Base-by-base conservation (phyloP, 1,140 invertebrate genomes). In the Episyrphus balteatus region DNA sequence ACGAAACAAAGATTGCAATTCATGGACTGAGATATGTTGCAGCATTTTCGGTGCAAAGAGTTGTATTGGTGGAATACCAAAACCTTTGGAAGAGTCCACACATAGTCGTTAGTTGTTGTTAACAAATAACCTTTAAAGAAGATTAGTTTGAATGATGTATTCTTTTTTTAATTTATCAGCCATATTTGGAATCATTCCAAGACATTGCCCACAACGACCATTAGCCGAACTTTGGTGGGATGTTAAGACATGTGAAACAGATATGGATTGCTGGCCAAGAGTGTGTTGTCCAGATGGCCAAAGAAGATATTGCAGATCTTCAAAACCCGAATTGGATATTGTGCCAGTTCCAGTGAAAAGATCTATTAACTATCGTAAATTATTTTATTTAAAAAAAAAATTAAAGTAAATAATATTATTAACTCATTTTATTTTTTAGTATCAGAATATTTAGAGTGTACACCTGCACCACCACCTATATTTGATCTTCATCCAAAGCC, bases 281-380 rank as follows among this genome's bases (percentile, higher is more conserved):
- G 76, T 85, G 42, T 84, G 82, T 57, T 85, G 82, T 48, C 80
- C 79, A 0, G 81, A 83, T 53, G 73, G 76, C 51, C 58, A 63
- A 0, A 66, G 73, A 18, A 75, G 76, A 32, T 84, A 82, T 56
- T 85, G 82, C 57, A 71, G 80, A 47, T 82, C 80, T 3, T 75
- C 81, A 2, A 71, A 74, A 32, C 78, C 79, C 5, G 66, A 78
- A 17, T 70, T 80, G 18, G 77, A 81, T 53, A 72, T 75, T 17
- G 70, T 77, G 10, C 78, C 79, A 8, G 71, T 75, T 26, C 75
- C 74, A 10, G 58, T 66, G 2, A 68, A 68, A 50, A 65, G 64
- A 14, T 65, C 65, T 45, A 65, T 72, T 38, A 57, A 72, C 46
- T 69, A 73, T 52, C 57, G 74, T 76, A 66, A 63, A 66, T 51